These are phyloP conservation scores for Ostrea edulis DNA, from an alignment of 1,140 invertebrate genomes.

Conservation along the genomic window DNA sequence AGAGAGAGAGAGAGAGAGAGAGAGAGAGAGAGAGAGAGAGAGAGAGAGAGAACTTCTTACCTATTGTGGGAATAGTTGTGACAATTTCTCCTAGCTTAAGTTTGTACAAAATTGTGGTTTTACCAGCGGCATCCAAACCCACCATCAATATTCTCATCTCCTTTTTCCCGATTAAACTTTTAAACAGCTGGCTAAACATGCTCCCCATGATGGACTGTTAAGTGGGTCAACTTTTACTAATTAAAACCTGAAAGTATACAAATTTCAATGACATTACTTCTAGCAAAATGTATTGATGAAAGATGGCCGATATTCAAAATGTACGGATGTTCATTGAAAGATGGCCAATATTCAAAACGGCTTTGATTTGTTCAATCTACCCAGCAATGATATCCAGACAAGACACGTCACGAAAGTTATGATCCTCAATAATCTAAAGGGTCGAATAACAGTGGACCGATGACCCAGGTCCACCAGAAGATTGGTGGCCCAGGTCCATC, in stretches of 20 bases:
- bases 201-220: constrained; percentile 53
- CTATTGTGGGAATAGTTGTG: constrained; percentile 98
- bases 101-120: constrained; percentile 98
- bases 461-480: no score
- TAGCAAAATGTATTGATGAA: no score
- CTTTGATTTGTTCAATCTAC: no score
- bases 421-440: no score
- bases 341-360: no score
- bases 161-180: constrained; percentile 65
- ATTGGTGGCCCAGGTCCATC: no score
- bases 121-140: constrained; percentile 96
- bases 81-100: constrained; percentile 98
- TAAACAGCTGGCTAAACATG: constrained; percentile 57
- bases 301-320: no score
- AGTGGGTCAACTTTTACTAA: not conserved
- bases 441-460: no score
- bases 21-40: not conserved
- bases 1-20: not conserved
- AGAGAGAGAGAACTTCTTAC: constrained; percentile 76
- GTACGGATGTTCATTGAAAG: no score
- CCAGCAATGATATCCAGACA: no score
- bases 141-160: constrained; percentile 75
- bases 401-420: no score
- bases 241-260: not conserved
- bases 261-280: not conserved